Conservation (phyloP, 2,797 vertebrate species). For the Allobates femoralis region DNA sequence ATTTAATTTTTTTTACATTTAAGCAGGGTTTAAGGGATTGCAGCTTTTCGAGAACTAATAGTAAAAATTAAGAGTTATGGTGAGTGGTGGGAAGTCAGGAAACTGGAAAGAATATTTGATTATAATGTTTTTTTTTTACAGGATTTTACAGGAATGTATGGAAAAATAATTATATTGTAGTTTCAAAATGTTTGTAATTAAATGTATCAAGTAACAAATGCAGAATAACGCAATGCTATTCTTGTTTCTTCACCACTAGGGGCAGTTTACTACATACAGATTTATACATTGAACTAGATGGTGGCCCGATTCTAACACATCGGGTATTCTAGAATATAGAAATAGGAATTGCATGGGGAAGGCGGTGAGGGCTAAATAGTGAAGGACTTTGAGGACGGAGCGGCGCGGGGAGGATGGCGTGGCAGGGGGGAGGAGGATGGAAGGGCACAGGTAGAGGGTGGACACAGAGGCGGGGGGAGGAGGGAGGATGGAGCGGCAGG, state of each 20-base stretch:
- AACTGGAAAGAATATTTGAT: neutral
- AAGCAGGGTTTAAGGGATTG: slow-evolving; percentile 41
- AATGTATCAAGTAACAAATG: neutral
- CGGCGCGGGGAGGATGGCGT: too few relatives aligned
- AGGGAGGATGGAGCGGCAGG: too few relatives aligned
- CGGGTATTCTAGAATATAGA: too few relatives aligned
- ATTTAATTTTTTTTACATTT: slow-evolving; percentile 44
- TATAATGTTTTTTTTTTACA: neutral
- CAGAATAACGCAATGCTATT: too few relatives aligned
- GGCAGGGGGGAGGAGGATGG: too few relatives aligned
- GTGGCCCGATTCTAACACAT: too few relatives aligned
- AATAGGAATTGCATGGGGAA: too few relatives aligned
- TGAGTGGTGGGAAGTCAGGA: neutral
- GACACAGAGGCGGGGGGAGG: too few relatives aligned
- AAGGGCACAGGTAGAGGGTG: too few relatives aligned
- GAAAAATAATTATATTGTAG: neutral
- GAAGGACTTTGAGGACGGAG: too few relatives aligned
- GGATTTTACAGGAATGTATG: neutral
- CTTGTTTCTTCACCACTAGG: neutral
- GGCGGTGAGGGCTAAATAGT: too few relatives aligned
- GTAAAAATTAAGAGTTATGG: slow-evolving; percentile 2
- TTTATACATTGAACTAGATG: too few relatives aligned
- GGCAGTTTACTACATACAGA: neutral
- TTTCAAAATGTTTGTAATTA: neutral
- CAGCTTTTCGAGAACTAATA: slow-evolving; percentile 14